A percentile compares a stretch with the other conserved stretches of the same genome.
phyloP scores from a whole-genome alignment of 2,797 vertebrate genomes.

The Arctocebus calabarensis region DNA sequence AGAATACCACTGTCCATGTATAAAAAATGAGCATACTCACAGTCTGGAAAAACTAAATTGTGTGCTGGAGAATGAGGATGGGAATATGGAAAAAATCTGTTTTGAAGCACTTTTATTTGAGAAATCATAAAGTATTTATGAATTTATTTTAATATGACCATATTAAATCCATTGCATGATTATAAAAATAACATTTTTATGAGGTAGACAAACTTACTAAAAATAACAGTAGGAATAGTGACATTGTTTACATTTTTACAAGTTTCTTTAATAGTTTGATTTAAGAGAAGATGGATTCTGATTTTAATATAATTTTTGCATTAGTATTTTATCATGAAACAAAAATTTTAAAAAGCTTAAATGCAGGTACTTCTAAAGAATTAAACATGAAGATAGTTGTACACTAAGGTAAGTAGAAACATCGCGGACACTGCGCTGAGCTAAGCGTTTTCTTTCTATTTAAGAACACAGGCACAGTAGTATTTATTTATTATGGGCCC shows the following conservation, averaged over 20 bases:
- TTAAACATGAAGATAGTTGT: neutral
- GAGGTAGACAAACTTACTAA: too few species aligned
- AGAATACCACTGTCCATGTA: neutral
- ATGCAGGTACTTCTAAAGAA: neutral
- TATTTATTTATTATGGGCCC: neutral
- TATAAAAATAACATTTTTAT: too few species aligned
- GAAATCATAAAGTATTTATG: too few species aligned
- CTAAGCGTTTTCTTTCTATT: neutral
- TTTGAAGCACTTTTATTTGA: neutral
- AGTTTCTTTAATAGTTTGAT: too few species aligned
- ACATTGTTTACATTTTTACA: too few species aligned
- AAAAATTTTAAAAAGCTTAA: neutral
- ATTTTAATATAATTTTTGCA: neutral
- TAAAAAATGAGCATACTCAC: neutral
- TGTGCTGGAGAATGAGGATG: neutral
- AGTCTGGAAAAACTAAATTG: neutral
- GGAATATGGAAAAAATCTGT: neutral
- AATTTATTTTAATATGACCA: too few species aligned
- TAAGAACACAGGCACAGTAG: neutral
- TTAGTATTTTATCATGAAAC: conserved; percentile 11
- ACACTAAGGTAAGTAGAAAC: neutral
- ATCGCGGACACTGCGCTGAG: neutral
- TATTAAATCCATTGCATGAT: too few species aligned
- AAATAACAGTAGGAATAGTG: too few species aligned
- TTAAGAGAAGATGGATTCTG: too few species aligned